phyloP scores from a whole-genome alignment of 92 coral and sea anemone species.

The Palythoa caribaeorum region DNA sequence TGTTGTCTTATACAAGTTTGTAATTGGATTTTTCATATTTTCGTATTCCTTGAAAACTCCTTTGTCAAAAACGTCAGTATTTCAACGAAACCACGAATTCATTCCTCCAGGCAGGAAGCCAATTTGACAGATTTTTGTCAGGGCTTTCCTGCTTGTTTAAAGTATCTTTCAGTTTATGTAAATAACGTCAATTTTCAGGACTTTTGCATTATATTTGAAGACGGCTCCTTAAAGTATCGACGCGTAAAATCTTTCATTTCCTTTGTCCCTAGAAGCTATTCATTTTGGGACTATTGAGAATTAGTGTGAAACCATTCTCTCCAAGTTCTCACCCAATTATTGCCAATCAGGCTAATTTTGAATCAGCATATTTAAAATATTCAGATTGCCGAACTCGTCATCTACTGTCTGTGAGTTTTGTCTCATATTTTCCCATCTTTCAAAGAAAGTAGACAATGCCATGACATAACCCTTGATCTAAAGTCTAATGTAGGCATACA shows the following conservation, averaged over 20 bases:
- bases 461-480: not conserved
- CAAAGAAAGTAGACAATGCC: not conserved
- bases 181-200: constrained; percentile 21
- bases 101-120: not conserved
- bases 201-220: constrained; percentile 2
- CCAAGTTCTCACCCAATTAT: not conserved
- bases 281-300: constrained; percentile 5
- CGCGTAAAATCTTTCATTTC: not conserved
- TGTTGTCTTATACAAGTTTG: constrained; percentile 47
- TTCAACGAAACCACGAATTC: not conserved
- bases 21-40: constrained; percentile 59
- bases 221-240: constrained; percentile 4
- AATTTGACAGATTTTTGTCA: not conserved
- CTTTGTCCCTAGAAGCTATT: constrained; percentile 19
- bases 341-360: not conserved
- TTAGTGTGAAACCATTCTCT: not conserved
- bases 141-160: constrained; percentile 13
- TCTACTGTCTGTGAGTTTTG: not conserved
- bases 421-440: not conserved
- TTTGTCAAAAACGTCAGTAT: constrained; percentile 20
- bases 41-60: constrained; percentile 14
- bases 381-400: not conserved
- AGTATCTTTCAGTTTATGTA: constrained; percentile 43
- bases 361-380: not conserved
- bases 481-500: not conserved